A percentile compares a stretch with the other conserved stretches of the same genome.
phyloP scores from a whole-genome alignment of 1,140 invertebrate species.

The Agrypnia vestita region DNA sequence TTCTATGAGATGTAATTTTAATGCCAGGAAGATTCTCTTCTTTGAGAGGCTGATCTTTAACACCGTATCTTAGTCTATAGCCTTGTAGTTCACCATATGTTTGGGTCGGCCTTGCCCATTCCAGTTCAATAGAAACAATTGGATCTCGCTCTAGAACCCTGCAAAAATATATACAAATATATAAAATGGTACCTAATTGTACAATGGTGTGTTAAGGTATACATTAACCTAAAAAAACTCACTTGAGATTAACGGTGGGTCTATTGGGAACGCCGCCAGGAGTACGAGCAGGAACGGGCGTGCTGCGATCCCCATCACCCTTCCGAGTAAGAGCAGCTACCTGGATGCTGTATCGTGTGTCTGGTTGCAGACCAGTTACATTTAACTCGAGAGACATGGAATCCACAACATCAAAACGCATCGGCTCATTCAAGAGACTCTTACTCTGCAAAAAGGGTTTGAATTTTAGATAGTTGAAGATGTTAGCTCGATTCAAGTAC shows the following conservation, averaged over 20 bases:
- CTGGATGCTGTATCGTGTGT: constrained; percentile 93
- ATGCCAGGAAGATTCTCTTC: constrained; percentile 79
- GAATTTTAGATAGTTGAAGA: background rate
- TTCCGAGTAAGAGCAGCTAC: constrained; percentile 95
- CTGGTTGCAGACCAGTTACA: constrained; percentile 91
- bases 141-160: constrained; percentile 88
- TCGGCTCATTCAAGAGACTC: constrained; percentile 86
- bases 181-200: constrained; percentile 1
- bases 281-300: constrained; percentile 87
- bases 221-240: constrained; percentile 63
- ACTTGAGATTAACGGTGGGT: constrained; percentile 91
- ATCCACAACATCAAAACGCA: constrained; percentile 88
- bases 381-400: constrained; percentile 86
- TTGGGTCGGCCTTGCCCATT: constrained; percentile 90
- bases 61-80: constrained; percentile 90
- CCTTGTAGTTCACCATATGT: constrained; percentile 91
- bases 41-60: constrained; percentile 84
- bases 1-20: constrained; percentile 76
- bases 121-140: constrained; percentile 88
- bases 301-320: constrained; percentile 93
- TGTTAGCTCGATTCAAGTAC: background rate
- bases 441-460: constrained; percentile 76
- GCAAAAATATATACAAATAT: constrained; percentile 61
- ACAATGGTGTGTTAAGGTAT: background rate
- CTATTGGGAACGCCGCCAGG: constrained; percentile 94